Conservation (phyloP, 2,113 vertebrate genomes). For the Quiscalus mexicanus region DNA sequence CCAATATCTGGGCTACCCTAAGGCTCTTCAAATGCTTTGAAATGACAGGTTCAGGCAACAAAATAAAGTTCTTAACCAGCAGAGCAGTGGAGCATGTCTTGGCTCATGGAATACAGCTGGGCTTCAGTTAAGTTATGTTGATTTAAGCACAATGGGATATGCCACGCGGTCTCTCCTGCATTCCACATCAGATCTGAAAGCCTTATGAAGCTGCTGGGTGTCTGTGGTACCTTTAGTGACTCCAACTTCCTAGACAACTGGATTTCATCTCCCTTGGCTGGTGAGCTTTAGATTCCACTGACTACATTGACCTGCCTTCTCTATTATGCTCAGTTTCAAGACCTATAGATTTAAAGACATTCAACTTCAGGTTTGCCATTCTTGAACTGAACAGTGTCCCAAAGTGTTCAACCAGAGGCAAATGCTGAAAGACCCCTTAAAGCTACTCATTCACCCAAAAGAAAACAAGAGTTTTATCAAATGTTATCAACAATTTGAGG, state of each 20-base stretch:
- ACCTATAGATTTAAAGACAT: not conserved
- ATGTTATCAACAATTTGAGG: not conserved
- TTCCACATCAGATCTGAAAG: not conserved
- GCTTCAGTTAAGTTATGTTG: not conserved
- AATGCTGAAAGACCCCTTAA: not conserved
- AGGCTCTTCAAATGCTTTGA: not conserved
- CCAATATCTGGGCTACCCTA: not conserved
- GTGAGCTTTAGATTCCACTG: not conserved
- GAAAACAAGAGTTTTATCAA: not conserved
- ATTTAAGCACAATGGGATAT: not conserved
- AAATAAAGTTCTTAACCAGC: not conserved
- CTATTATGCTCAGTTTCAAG: not conserved
- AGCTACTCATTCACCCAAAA: not conserved
- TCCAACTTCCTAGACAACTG: not conserved
- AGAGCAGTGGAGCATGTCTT: not conserved
- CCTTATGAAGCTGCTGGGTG: not conserved
- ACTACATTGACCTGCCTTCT: not conserved
- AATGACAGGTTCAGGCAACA: not conserved
- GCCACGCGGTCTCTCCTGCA: fast-evolving
- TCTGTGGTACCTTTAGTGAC: not conserved
- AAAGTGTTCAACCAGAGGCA: not conserved
- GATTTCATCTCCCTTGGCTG: not conserved
- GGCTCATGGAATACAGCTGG: not conserved
- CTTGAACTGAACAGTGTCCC: not conserved
- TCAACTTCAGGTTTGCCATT: not conserved